These are phyloP conservation scores for Bambusicola thoracicus DNA, from an alignment of 2,113 vertebrate species.

Conservation along the genomic window DNA sequence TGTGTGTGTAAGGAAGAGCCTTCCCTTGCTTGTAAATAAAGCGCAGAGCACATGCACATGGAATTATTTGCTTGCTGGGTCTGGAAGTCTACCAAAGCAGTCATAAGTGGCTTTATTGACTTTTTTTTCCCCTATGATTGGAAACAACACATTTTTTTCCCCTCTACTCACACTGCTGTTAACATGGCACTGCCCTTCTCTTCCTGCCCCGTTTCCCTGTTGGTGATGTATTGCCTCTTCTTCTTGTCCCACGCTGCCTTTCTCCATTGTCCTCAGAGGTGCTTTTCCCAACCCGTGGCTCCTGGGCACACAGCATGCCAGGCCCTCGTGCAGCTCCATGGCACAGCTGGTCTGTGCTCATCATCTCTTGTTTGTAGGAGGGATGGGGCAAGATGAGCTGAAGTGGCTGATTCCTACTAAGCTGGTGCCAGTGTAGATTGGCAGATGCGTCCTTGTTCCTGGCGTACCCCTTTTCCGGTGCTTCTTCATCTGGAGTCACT, in stretches of 20 bases:
- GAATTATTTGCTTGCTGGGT: neutral
- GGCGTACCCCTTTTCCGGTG: neutral
- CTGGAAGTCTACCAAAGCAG: neutral
- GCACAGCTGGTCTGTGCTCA: neutral
- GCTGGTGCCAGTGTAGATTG: neutral
- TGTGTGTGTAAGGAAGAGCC: neutral
- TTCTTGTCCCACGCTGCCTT: neutral
- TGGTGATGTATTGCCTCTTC: neutral
- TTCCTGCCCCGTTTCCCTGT: neutral
- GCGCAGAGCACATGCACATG: no score
- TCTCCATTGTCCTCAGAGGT: neutral
- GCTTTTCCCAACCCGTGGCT: neutral
- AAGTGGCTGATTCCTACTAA: neutral
- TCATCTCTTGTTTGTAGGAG: neutral
- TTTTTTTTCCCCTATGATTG: neutral
- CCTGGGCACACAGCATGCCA: neutral
- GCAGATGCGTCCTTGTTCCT: rapidly evolving
- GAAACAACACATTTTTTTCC: neutral
- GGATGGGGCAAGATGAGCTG: neutral
- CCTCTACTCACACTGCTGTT: neutral
- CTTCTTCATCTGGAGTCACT: neutral
- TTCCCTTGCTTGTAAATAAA: neutral
- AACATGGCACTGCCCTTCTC: neutral
- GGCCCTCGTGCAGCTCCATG: neutral
- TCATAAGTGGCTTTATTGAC: neutral